These are phyloP conservation scores for Laodelphax striatellus DNA, from an alignment of 1,140 invertebrate genomes.

Conservation along the genomic window DNA sequence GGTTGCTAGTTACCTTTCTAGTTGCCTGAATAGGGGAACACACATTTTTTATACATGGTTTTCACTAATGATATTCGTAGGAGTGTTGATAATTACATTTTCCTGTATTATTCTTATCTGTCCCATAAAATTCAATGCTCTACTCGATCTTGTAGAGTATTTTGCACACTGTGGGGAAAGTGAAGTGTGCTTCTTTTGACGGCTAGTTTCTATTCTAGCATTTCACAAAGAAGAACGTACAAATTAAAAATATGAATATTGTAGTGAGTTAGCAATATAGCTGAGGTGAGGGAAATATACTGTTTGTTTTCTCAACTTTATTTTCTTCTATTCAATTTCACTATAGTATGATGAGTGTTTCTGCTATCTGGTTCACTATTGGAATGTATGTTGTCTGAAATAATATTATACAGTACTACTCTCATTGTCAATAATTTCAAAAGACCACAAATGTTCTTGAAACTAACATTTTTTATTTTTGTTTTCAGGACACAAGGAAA, in stretches of 20 bases:
- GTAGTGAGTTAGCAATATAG: too few relatives aligned
- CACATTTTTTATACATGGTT: conserved; percentile 26
- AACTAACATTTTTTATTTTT: conserved; percentile 24
- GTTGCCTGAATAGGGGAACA: conserved; percentile 38
- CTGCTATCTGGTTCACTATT: too few relatives aligned
- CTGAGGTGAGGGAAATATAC: too few relatives aligned
- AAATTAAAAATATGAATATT: too few relatives aligned
- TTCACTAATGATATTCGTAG: neutral
- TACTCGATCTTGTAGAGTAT: neutral
- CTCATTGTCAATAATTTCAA: neutral
- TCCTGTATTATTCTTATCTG: too few relatives aligned
- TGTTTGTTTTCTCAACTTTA: too few relatives aligned
- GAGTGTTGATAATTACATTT: neutral
- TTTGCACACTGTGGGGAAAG: conserved; percentile 19
- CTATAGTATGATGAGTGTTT: too few relatives aligned
- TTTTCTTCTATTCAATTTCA: too few relatives aligned
- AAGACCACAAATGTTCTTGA: neutral
- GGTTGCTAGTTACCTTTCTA: conserved; percentile 28
- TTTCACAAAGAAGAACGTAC: conserved; percentile 39
- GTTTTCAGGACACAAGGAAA: conserved; percentile 83
- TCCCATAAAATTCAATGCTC: conserved; percentile 3
- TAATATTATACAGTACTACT: too few relatives aligned
- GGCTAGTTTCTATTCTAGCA: conserved; percentile 26
- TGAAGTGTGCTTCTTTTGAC: conserved; percentile 35
- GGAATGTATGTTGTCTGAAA: too few relatives aligned